Evolutionary conservation across 1,140 invertebrate species (phyloP).

Genomic region (Nylanderia fulva): DNA sequence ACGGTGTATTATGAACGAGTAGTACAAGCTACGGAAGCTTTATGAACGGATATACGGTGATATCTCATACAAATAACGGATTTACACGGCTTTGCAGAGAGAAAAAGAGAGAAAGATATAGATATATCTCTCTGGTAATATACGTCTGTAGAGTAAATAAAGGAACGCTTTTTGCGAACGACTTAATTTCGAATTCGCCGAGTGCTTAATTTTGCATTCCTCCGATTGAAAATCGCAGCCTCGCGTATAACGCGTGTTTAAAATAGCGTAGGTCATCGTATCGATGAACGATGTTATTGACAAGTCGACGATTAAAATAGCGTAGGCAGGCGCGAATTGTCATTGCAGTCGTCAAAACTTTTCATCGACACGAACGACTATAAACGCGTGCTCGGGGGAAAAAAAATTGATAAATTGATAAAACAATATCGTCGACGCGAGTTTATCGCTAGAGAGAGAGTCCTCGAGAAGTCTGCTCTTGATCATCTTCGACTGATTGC

Average conservation of each 20-base stretch:
- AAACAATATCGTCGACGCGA: neutral
- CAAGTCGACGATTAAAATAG: neutral
- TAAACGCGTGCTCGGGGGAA: neutral
- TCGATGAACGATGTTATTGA: slow-evolving; percentile 33
- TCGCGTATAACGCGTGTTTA: neutral
- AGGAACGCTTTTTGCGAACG: neutral
- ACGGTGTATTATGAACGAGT: neutral
- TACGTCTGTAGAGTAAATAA: neutral
- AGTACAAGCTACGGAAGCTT: neutral
- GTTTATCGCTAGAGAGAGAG: slow-evolving; percentile 4
- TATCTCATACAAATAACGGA: slow-evolving; percentile 1
- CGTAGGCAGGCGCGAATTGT: neutral
- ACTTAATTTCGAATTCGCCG: neutral
- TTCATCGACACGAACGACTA: neutral
- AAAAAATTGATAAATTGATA: slow-evolving; percentile 34
- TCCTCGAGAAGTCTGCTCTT: neutral
- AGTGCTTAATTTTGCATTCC: neutral
- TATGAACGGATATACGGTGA: neutral
- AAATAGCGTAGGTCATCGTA: slow-evolving; percentile 23
- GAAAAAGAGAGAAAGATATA: neutral
- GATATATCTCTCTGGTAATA: slow-evolving; percentile 16
- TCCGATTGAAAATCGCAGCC: neutral
- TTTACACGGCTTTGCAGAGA: neutral
- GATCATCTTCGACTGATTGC: neutral
- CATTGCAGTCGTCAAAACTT: slow-evolving; percentile 3